A percentile compares a stretch with the other conserved stretches of the same genome.
Evolutionary conservation across 1,140 invertebrate species (phyloP).

Genomic region (Drosophila arawakana): DNA sequence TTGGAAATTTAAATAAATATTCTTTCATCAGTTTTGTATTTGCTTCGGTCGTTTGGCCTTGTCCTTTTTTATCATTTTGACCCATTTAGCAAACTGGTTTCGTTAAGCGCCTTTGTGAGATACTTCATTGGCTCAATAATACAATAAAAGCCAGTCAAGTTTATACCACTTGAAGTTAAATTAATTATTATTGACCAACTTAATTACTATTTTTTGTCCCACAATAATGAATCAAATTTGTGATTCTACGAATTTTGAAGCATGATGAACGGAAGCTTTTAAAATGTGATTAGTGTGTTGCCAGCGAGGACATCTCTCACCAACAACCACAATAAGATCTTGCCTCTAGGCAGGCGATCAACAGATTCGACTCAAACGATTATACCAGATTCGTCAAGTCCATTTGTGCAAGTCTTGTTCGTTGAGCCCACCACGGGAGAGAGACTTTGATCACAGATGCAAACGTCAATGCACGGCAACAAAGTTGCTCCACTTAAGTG

Average conservation of each 20-base stretch:
- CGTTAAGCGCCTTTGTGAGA: slow-evolving; percentile 47
- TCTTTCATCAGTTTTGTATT: slow-evolving; percentile 37
- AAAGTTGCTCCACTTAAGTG: slow-evolving; percentile 61
- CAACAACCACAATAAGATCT: slow-evolving; percentile 3
- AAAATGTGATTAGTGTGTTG: slow-evolving; percentile 58
- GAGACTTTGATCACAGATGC: slow-evolving; percentile 18
- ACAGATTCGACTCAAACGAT: slow-evolving; percentile 47
- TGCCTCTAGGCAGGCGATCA: background rate
- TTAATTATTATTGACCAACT: background rate
- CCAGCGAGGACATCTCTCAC: slow-evolving; percentile 7
- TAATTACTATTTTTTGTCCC: too few species aligned
- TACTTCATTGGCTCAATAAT: slow-evolving; percentile 16
- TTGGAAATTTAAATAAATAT: slow-evolving; percentile 67
- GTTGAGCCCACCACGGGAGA: slow-evolving; percentile 3
- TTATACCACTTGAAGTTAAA: background rate
- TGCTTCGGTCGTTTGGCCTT: slow-evolving; percentile 15
- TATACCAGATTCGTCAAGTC: background rate
- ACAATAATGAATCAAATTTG: too few species aligned
- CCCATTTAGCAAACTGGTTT: slow-evolving; percentile 57
- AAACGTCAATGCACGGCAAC: slow-evolving; percentile 78
- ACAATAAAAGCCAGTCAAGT: too few species aligned
- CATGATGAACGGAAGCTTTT: slow-evolving; percentile 25
- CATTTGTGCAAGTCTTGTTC: background rate
- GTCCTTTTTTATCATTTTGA: background rate
- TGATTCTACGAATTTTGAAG: background rate